A percentile compares a stretch with the other conserved stretches of the same genome.
Evolutionary conservation across 2,797 vertebrate species (phyloP).

Genomic region (Enteromius paludinosus): DNA sequence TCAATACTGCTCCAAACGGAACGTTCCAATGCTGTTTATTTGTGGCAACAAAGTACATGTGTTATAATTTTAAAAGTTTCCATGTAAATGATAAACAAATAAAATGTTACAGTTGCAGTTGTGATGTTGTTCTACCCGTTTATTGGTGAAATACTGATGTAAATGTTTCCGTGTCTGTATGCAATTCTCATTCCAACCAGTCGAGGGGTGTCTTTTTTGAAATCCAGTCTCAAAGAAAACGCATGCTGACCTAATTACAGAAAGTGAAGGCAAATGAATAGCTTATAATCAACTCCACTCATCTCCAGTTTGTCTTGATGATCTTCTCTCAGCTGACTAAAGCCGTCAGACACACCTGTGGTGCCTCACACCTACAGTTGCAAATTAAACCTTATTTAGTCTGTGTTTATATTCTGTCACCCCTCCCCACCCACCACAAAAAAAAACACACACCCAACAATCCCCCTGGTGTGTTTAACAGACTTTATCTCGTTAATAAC

Average conservation of each 20-base stretch:
- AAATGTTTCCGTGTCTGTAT: conserved; percentile 24
- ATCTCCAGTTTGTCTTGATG: conserved; percentile 38
- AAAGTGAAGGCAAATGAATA: conserved; percentile 47
- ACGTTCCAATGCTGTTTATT: conserved; percentile 41
- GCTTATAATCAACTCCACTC: conserved; percentile 55
- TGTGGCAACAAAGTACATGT: conserved; percentile 42
- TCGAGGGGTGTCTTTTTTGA: conserved; percentile 55
- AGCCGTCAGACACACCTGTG: conserved; percentile 52
- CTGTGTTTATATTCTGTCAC: conserved; percentile 54
- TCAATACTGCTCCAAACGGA: conserved; percentile 23
- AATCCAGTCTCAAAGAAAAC: conserved; percentile 34
- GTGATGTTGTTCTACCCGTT: conserved; percentile 29
- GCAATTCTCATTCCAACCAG: conserved; percentile 59
- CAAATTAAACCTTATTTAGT: conserved; percentile 59
- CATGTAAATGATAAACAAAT: conserved; percentile 55
- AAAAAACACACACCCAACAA: conserved; percentile 6
- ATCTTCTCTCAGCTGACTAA: conserved; percentile 42
- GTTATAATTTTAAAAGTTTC: conserved; percentile 39
- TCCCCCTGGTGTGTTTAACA: conserved; percentile 48
- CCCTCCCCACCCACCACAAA: conserved; percentile 1
- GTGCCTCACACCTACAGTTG: conserved; percentile 46
- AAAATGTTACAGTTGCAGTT: conserved; percentile 42
- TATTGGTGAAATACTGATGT: conserved; percentile 11
- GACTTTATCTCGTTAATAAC: conserved; percentile 55
- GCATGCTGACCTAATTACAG: conserved; percentile 38